Percentiles rank a stretch among this genome's conserved stretches.
Conservation (phyloP, 2,888 invertebrate genomes). For the Itoplectis maculator region DNA sequence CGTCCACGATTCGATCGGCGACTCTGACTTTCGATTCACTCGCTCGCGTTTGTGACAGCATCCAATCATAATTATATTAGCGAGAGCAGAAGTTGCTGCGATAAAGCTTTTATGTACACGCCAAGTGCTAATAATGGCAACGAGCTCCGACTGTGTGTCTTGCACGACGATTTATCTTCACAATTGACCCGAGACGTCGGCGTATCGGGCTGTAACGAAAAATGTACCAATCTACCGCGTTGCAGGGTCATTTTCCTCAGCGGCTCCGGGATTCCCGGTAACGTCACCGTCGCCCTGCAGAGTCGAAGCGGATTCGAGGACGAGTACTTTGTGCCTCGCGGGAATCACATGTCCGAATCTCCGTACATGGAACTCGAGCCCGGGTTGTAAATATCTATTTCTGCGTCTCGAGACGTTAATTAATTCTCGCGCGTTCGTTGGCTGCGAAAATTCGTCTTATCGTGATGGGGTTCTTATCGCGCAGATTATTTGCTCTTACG, state of each 20-base stretch:
- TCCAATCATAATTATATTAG: neutral
- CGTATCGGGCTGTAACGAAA: neutral
- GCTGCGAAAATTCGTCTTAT: too few species aligned
- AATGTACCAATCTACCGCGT: neutral
- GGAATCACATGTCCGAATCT: conserved; percentile 86
- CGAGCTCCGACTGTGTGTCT: too few species aligned
- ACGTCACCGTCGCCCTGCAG: conserved; percentile 81
- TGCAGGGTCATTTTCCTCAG: conserved; percentile 82
- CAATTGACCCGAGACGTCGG: too few species aligned
- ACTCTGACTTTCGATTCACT: too few species aligned
- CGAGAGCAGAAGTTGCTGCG: neutral
- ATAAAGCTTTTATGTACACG: neutral
- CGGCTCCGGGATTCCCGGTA: conserved; percentile 76
- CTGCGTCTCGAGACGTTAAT: too few species aligned
- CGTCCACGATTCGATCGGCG: neutral
- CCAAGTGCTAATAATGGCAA: too few species aligned
- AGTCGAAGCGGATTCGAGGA: conserved; percentile 84
- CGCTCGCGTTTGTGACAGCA: too few species aligned
- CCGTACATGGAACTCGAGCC: conserved; percentile 87
- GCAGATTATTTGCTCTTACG: too few species aligned
- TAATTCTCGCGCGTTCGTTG: too few species aligned
- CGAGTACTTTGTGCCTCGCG: conserved; percentile 86
- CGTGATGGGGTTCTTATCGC: too few species aligned
- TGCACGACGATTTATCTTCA: too few species aligned
- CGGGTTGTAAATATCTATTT: conserved; percentile 84